Percentiles rank a stretch among this genome's conserved stretches.
Evolutionary conservation across 2,797 vertebrate species (phyloP).

Genomic region (Podarcis siculus): DNA sequence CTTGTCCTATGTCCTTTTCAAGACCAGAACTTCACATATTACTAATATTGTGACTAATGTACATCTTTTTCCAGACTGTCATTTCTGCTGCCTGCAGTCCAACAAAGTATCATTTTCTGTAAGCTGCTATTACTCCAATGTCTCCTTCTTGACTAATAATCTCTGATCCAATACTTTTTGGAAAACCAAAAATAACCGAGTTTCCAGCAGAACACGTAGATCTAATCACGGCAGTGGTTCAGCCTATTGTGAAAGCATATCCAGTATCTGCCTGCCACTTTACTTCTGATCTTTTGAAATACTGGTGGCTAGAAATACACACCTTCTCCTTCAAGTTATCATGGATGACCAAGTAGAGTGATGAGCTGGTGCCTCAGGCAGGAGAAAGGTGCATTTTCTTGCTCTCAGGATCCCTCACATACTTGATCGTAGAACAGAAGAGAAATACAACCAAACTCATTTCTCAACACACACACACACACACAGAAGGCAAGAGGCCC

Average conservation of each 20-base stretch:
- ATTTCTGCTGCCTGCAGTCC: not conserved
- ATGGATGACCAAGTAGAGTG: not conserved
- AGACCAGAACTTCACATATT: not conserved
- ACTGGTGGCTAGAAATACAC: not conserved
- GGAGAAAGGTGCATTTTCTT: not conserved
- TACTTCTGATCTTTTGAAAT: not conserved
- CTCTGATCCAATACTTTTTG: not conserved
- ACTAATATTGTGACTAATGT: not conserved
- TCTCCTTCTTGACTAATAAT: not conserved
- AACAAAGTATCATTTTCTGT: not conserved
- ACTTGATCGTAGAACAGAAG: not conserved
- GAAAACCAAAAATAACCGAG: not conserved
- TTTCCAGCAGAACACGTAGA: not conserved
- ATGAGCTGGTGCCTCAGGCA: not conserved
- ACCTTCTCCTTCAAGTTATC: not conserved
- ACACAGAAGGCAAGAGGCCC: conserved; percentile 39
- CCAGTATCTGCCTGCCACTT: not conserved
- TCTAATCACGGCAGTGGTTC: not conserved
- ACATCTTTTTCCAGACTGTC: not conserved
- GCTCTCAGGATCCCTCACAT: not conserved
- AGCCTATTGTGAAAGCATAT: not conserved
- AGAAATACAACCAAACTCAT: conserved; percentile 5
- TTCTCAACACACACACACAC: not conserved
- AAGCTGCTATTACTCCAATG: not conserved
- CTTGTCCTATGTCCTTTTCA: not conserved